These are phyloP conservation scores for Hanleya hanleyi DNA, from an alignment of 2,888 invertebrate species.

Conservation along the genomic window DNA sequence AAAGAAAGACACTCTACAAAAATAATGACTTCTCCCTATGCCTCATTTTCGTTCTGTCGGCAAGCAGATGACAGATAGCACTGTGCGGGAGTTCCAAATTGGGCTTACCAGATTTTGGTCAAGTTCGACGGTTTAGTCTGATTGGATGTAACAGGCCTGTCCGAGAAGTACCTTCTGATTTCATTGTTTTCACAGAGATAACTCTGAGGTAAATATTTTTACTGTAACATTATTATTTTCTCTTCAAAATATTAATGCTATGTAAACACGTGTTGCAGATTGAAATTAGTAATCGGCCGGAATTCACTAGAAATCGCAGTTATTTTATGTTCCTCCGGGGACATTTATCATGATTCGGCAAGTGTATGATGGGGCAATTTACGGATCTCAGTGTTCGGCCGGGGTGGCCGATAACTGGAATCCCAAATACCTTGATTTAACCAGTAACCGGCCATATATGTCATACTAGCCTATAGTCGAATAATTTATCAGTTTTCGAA, in stretches of 20 bases:
- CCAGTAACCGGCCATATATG: background rate
- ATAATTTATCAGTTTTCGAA: background rate
- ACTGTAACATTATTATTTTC: no score
- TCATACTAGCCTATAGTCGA: background rate
- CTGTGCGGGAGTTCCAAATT: background rate
- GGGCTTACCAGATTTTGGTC: background rate
- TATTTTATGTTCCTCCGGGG: background rate
- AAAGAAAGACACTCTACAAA: no score
- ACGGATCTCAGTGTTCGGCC: slow-evolving; percentile 1
- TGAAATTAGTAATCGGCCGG: background rate
- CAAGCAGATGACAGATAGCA: background rate
- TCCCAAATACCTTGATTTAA: background rate
- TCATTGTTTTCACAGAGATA: no score
- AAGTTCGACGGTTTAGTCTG: background rate
- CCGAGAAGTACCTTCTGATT: background rate
- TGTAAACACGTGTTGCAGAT: no score
- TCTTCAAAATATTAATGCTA: no score
- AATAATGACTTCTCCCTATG: background rate
- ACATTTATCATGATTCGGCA: background rate
- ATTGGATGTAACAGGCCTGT: background rate
- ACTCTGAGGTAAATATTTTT: no score
- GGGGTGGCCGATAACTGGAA: slow-evolving; percentile 3
- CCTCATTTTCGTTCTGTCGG: background rate
- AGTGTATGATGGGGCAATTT: no score
- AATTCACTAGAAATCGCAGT: background rate